Evolutionary conservation across 2,888 invertebrate species (phyloP), one percentile per base, ranked within the genome.

Genomic region (Andrena bucephala): DNA sequence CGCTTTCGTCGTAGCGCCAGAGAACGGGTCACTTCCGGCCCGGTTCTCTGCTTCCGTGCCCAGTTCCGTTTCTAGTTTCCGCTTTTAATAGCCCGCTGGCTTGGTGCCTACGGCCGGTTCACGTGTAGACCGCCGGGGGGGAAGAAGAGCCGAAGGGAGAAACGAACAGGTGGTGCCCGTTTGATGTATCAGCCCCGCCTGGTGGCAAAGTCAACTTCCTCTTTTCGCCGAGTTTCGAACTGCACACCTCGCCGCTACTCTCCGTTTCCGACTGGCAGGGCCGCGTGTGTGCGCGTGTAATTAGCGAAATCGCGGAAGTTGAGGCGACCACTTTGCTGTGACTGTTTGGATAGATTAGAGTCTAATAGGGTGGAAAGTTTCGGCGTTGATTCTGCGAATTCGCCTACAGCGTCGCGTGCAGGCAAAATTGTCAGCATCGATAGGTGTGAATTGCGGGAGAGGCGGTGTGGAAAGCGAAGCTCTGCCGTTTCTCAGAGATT

Each of bases 11-110:
- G 85, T 77, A 80, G 82, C 86, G 79, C 85, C 86, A 84, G 90
- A 90, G 91, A 92, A 92, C 90, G 91, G 91, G 88, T 87, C 87
- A 89, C 89, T 90, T 93, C 92, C 93, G 89, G 87, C 71, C 89
- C 87, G 90, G 88, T 88, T 89, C 89, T 89, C 90, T 90, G 77
- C 89, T 92, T 92, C 92, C 91, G 91, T 69, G 71, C 88, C 89
- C 89, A 90, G 69, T 85, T 91, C 92, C 93, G 92, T 54, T 87
- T 89, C 80, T 88, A 87, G 90, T 92, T 92, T 92, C 93, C 93
- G 91, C 82, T 89, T 91, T 92, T 90, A 92, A 92, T 92, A 89
- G 89, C 87, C 84, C 24, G 88, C 81, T 89, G 90, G 90, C 90
- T 71, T 70, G 85, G 71, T 81, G 86, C 81, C 83, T 77, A 68